A percentile compares a stretch with the other conserved stretches of the same genome.
These are phyloP conservation scores for Andrena dorsata DNA, from an alignment of 2,888 invertebrate genomes.

Conservation along the genomic window DNA sequence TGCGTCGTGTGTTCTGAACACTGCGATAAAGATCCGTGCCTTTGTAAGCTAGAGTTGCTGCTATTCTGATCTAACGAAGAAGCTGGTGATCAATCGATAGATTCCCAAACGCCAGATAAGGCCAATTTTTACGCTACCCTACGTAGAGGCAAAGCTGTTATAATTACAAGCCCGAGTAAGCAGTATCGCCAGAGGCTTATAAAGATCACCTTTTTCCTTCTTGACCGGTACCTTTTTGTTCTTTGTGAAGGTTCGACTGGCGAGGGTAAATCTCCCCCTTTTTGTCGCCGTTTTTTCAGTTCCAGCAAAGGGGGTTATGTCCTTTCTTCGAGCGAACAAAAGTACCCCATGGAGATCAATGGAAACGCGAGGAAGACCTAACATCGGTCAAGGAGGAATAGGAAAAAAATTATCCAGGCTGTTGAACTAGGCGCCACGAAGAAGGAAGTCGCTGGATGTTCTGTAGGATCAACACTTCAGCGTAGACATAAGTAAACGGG, in stretches of 20 bases:
- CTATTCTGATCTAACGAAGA: no score
- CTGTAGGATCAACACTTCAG: constrained; percentile 47
- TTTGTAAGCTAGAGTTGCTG: not conserved
- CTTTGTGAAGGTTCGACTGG: constrained; percentile 18
- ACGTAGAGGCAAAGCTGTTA: constrained; percentile 32
- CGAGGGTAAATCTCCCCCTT: constrained; percentile 22
- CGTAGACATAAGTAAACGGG: constrained; percentile 45
- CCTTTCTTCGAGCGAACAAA: constrained; percentile 35
- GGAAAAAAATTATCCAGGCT: constrained; percentile 58
- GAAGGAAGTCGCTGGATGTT: constrained; percentile 19
- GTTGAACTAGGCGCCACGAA: constrained; percentile 42
- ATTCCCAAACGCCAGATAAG: constrained; percentile 4
- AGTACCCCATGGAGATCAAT: constrained; percentile 41
- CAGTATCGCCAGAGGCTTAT: constrained; percentile 13
- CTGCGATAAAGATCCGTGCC: not conserved
- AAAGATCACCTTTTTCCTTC: constrained; percentile 54
- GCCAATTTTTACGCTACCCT: constrained; percentile 32
- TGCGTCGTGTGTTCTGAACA: not conserved
- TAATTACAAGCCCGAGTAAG: constrained; percentile 49
- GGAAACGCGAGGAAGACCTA: constrained; percentile 39
- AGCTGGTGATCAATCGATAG: not conserved
- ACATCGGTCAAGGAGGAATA: constrained; percentile 50
- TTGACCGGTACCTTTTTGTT: constrained; percentile 30
- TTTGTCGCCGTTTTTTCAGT: constrained; percentile 42
- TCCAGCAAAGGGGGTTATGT: constrained; percentile 32